Evolutionary conservation across 2,888 invertebrate species (phyloP).

Genomic region (Gordius sp.): DNA sequence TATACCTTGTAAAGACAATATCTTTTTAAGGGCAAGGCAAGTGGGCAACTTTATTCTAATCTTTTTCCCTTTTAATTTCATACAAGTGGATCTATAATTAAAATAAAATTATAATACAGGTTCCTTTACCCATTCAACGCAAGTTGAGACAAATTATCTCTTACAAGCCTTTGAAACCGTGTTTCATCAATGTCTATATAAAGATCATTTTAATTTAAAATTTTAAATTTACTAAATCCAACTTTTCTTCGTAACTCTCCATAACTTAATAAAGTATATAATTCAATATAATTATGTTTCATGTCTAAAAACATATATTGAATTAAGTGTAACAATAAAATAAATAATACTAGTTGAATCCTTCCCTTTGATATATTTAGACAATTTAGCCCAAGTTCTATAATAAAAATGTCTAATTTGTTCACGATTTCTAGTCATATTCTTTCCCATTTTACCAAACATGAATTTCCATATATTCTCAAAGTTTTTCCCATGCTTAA

Average conservation of each 20-base stretch:
- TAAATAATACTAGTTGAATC: background rate
- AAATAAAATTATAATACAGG: background rate
- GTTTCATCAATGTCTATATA: background rate
- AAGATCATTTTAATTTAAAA: background rate
- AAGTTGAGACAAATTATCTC: background rate
- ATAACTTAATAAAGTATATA: conserved; percentile 3
- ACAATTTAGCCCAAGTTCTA: conserved; percentile 8
- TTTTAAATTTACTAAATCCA: too few relatives aligned
- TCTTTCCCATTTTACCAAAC: background rate
- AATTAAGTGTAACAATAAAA: background rate
- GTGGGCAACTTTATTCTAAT: conserved; percentile 1
- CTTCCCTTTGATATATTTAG: background rate
- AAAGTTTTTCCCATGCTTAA: conserved; percentile 11
- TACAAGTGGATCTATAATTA: background rate
- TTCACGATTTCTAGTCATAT: conserved; percentile 6
- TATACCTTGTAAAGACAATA: too few relatives aligned
- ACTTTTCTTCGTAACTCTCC: background rate
- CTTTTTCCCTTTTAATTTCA: background rate
- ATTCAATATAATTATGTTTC: background rate
- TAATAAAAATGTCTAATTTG: conserved; percentile 15
- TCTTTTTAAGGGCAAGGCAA: background rate
- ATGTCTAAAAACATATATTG: too few relatives aligned
- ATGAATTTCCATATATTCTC: conserved; percentile 1
- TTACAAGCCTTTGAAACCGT: background rate
- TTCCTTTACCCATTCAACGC: conserved; percentile 8